These are phyloP conservation scores for Homarus americanus DNA, from an alignment of 1,140 invertebrate genomes.

Conservation along the genomic window DNA sequence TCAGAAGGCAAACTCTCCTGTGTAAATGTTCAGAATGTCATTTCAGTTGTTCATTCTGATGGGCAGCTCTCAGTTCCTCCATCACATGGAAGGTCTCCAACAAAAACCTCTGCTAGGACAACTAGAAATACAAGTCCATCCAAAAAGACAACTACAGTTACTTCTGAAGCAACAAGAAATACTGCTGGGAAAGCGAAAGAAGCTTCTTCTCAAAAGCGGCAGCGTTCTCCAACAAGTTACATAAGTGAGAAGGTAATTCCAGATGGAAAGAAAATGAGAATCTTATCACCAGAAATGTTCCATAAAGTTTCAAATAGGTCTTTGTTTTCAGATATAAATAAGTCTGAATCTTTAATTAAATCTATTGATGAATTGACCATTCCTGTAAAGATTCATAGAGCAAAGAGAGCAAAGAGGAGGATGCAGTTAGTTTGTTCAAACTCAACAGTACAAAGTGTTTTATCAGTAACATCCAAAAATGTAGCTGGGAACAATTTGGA, in stretches of 20 bases:
- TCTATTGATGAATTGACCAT: not conserved
- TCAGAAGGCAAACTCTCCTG: conserved; percentile 1
- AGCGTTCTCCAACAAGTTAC: not conserved
- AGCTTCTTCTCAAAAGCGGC: not conserved
- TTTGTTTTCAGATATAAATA: not conserved
- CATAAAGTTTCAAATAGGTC: not conserved
- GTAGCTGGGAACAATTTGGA: not conserved
- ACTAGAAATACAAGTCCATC: not conserved
- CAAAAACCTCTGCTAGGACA: not conserved
- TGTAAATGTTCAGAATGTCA: not conserved
- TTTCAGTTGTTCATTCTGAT: conserved; percentile 16
- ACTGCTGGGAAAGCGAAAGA: not conserved
- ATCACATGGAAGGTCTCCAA: not conserved
- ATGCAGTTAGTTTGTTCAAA: conserved; percentile 29
- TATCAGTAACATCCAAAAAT: not conserved
- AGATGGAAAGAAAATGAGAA: conserved; percentile 18
- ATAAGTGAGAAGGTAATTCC: not conserved
- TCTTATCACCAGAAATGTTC: conserved; percentile 15
- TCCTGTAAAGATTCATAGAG: conserved; percentile 28
- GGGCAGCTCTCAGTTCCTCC: not conserved
- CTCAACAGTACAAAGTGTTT: conserved; percentile 4
- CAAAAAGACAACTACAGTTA: not conserved
- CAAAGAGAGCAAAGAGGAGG: conserved; percentile 36
- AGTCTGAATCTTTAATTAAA: no score
- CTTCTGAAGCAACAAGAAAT: not conserved